These are phyloP conservation scores for Kobus ellipsiprymnus DNA, from an alignment of 2,113 vertebrate genomes.

Conservation along the genomic window DNA sequence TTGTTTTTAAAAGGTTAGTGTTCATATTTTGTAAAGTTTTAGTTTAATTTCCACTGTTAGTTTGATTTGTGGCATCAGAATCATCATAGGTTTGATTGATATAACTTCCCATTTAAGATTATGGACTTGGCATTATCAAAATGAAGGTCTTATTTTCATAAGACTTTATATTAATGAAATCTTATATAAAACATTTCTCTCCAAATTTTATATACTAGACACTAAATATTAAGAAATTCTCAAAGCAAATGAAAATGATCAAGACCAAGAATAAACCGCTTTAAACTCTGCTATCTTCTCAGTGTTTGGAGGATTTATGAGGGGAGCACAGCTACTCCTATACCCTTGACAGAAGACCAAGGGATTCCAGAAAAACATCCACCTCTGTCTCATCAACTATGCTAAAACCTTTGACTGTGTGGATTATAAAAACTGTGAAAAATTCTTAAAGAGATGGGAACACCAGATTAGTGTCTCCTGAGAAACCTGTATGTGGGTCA, in stretches of 20 bases:
- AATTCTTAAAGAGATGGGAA: background rate
- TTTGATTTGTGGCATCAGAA: background rate
- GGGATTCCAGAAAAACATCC: background rate
- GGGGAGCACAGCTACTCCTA: accelerated
- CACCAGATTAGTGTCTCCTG: background rate
- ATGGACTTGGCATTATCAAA: background rate
- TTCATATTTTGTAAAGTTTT: background rate
- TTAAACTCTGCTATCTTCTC: background rate
- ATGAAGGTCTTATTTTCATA: background rate
- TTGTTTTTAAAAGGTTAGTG: background rate
- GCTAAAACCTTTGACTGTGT: background rate
- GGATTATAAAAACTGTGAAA: background rate
- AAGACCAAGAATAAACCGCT: background rate
- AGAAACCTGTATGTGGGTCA: background rate
- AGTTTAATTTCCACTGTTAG: background rate
- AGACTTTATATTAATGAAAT: background rate
- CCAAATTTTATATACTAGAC: background rate
- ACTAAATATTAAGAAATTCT: background rate
- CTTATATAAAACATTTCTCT: background rate
- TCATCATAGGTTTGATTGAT: background rate
- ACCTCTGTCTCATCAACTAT: background rate
- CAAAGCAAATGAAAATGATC: background rate
- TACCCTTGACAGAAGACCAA: background rate
- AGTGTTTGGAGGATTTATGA: background rate
- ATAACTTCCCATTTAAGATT: background rate